A percentile compares a stretch with the other conserved stretches of the same genome.
Evolutionary conservation across 2,113 vertebrate genomes (phyloP).

Genomic region (Hyla sarda): DNA sequence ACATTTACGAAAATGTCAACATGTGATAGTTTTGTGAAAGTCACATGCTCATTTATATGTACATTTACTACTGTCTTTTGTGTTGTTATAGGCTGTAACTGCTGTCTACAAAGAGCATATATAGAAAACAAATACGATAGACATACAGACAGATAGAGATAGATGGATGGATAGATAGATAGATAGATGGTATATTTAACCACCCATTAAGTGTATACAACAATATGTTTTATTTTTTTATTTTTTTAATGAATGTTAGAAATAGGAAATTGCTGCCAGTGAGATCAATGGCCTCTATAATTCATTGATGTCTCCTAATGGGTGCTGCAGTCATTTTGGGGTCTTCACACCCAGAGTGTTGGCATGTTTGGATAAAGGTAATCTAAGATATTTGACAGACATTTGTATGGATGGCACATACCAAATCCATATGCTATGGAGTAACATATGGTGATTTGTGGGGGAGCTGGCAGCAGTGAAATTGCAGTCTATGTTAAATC

Average conservation of each 20-base stretch:
- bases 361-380: conserved; percentile 28
- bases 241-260: background rate
- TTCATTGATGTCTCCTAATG: background rate
- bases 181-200: too few species aligned
- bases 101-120: too few species aligned
- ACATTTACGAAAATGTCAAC: too few species aligned
- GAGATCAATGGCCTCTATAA: background rate
- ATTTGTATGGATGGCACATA: conserved; percentile 53
- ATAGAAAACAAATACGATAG: too few species aligned
- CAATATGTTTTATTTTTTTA: too few species aligned
- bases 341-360: conserved; percentile 14
- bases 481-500: conserved; percentile 48
- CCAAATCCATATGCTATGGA: conserved; percentile 56
- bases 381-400: background rate
- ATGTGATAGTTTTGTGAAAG: too few species aligned
- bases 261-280: background rate
- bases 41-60: too few species aligned
- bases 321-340: background rate
- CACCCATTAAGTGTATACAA: too few species aligned
- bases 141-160: too few species aligned
- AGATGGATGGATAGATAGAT: too few species aligned
- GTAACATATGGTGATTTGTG: conserved; percentile 59
- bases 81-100: too few species aligned
- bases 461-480: conserved; percentile 7
- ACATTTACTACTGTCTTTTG: too few species aligned